Conservation (phyloP, 2,888 invertebrate species). For the Heterodera filipjevi region DNA sequence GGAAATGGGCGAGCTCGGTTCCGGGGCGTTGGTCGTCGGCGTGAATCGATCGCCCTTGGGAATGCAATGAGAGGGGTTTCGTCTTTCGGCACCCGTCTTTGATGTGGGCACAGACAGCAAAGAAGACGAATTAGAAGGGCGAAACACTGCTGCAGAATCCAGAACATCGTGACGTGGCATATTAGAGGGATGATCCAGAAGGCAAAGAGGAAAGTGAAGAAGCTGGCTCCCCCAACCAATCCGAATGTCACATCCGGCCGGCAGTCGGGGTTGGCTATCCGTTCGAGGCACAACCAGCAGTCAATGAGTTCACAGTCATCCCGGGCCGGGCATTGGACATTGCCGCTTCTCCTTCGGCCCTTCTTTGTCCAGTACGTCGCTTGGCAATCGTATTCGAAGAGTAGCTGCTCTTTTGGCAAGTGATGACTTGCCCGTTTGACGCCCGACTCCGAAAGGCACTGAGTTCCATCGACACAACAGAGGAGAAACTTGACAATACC, state of each 20-base stretch:
- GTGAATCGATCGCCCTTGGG: too few species aligned
- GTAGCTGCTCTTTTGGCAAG: background rate
- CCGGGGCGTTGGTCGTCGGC: too few species aligned
- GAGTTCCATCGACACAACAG: background rate
- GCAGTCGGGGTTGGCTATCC: background rate
- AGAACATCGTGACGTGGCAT: too few species aligned
- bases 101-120: too few species aligned
- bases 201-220: background rate
- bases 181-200: background rate
- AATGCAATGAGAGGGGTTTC: too few species aligned
- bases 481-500: background rate
- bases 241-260: background rate
- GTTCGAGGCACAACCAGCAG: background rate
- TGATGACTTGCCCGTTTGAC: background rate
- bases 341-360: background rate
- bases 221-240: background rate
- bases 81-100: too few species aligned
- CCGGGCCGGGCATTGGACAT: background rate
- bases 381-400: background rate
- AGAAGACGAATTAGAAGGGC: too few species aligned
- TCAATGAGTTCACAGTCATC: background rate
- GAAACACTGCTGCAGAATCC: too few species aligned
- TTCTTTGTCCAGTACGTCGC: background rate
- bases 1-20: too few species aligned
- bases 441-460: background rate